phyloP scores from a whole-genome alignment of 1,140 invertebrate species.

The Arctopsyche grandis region DNA sequence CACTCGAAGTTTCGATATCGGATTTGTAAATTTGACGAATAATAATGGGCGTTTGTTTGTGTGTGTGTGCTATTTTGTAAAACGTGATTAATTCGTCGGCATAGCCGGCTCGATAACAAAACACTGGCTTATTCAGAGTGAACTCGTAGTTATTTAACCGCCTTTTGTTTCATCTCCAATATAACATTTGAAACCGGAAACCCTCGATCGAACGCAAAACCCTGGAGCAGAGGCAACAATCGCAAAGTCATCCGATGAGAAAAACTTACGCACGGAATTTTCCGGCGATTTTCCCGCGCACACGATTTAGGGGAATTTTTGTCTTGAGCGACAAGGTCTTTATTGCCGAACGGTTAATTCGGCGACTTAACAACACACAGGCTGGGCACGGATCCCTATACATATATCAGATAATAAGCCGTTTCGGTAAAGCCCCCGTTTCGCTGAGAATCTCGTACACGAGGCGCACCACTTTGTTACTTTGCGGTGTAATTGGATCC shows the following conservation, averaged over 20 bases:
- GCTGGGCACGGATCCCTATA: too few relatives aligned
- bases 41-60: conserved; percentile 5
- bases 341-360: background rate
- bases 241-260: background rate
- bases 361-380: too few relatives aligned
- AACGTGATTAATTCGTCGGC: background rate
- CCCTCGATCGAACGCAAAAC: too few relatives aligned
- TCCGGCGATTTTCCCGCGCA: too few relatives aligned
- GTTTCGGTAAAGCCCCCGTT: background rate
- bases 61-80: conserved; percentile 1
- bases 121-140: too few relatives aligned
- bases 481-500: conserved; percentile 31
- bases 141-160: too few relatives aligned
- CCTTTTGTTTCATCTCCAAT: too few relatives aligned
- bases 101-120: background rate
- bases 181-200: too few relatives aligned
- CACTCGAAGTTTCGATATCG: conserved; percentile 1
- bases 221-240: too few relatives aligned
- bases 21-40: conserved; percentile 17
- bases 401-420: background rate
- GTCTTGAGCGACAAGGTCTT: background rate
- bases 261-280: too few relatives aligned
- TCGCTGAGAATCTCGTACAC: background rate
- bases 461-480: conserved; percentile 27
- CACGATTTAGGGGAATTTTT: background rate